These are phyloP conservation scores for Myotis daubentonii DNA, from an alignment of 2,797 vertebrate species.

Conservation along the genomic window DNA sequence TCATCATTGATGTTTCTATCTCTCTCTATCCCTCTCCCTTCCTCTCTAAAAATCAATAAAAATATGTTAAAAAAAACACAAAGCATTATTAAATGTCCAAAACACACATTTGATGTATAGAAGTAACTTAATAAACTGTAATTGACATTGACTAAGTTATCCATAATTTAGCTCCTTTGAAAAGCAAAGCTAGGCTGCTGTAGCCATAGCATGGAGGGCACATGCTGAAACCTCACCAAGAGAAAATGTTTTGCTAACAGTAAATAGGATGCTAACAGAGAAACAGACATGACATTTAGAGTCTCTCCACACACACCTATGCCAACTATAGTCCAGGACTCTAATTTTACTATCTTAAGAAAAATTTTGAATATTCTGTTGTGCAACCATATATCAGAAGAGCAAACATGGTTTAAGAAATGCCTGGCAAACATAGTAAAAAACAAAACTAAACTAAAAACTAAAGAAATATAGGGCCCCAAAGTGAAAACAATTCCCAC, in stretches of 20 bases:
- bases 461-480: neutral
- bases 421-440: neutral
- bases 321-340: neutral
- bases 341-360: conserved; percentile 16
- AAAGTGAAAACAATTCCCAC: conserved; percentile 3
- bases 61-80: no score
- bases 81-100: neutral
- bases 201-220: neutral
- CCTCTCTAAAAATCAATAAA: no score
- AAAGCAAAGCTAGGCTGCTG: conserved; percentile 32
- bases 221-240: neutral
- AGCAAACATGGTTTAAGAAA: conserved; percentile 35
- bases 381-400: neutral
- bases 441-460: neutral
- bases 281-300: neutral
- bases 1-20: no score
- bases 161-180: neutral
- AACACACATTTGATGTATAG: conserved; percentile 2
- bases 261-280: neutral
- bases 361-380: conserved; percentile 35
- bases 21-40: no score
- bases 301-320: neutral
- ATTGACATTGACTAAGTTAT: neutral
- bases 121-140: conserved; percentile 21
- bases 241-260: neutral